These are phyloP conservation scores for Tetragnatha montana DNA, from an alignment of 2,888 invertebrate genomes.

Conservation along the genomic window DNA sequence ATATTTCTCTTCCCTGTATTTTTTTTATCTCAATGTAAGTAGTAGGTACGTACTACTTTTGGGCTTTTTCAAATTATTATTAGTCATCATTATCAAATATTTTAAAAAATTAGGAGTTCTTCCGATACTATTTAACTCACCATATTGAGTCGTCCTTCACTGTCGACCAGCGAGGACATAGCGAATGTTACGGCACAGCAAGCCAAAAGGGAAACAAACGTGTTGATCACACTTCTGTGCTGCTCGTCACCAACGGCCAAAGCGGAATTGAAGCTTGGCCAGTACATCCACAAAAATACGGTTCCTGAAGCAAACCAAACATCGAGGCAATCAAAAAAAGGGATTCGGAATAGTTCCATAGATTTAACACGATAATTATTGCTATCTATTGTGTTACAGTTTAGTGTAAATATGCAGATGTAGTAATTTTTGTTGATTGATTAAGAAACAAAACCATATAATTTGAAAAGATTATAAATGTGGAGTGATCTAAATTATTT, in stretches of 20 bases:
- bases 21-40: too few species aligned
- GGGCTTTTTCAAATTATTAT: too few species aligned
- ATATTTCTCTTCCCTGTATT: too few species aligned
- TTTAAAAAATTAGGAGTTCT: too few species aligned
- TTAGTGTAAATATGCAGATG: too few species aligned
- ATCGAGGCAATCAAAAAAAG: constrained; percentile 47
- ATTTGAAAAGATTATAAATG: too few species aligned
- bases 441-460: too few species aligned
- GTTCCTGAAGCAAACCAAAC: constrained; percentile 81
- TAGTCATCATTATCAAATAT: too few species aligned
- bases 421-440: too few species aligned
- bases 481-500: too few species aligned
- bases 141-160: constrained; percentile 89
- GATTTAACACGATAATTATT: neutral
- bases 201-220: constrained; percentile 90
- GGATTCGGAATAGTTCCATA: neutral
- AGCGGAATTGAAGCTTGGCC: constrained; percentile 95
- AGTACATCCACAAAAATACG: constrained; percentile 95
- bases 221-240: constrained; percentile 92
- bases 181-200: constrained; percentile 89
- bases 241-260: constrained; percentile 84
- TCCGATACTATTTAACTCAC: constrained; percentile 75
- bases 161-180: constrained; percentile 85
- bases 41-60: too few species aligned
- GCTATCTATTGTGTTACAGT: too few species aligned